These are phyloP conservation scores for Zeuzera pyrina DNA, from an alignment of 2,888 invertebrate species.

Conservation along the genomic window DNA sequence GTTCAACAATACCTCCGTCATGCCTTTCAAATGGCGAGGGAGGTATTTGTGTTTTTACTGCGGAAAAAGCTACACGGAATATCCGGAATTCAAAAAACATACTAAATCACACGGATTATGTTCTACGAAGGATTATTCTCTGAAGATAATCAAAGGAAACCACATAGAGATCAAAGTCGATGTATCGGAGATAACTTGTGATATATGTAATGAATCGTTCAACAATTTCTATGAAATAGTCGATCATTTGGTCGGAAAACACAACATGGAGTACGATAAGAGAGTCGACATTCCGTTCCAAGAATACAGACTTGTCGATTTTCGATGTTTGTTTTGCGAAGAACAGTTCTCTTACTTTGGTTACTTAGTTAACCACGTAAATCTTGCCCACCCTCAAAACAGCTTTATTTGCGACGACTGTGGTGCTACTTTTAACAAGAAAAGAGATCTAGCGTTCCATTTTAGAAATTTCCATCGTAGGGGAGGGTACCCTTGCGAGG, in stretches of 20 bases:
- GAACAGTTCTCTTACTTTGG: conserved; percentile 42
- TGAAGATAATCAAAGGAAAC: conserved; percentile 41
- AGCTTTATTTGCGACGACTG: conserved; percentile 48
- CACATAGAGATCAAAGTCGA: conserved; percentile 49
- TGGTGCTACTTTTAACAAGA: conserved; percentile 40
- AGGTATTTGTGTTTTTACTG: conserved; percentile 55
- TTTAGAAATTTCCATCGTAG: conserved; percentile 34
- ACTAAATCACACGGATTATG: conserved; percentile 44
- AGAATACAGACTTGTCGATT: conserved; percentile 41
- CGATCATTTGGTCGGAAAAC: conserved; percentile 46
- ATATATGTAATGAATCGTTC: conserved; percentile 44
- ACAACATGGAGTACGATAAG: conserved; percentile 43
- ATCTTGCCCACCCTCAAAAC: conserved; percentile 37
- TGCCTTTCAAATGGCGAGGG: conserved; percentile 61
- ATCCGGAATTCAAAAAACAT: conserved; percentile 45
- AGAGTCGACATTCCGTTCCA: conserved; percentile 37
- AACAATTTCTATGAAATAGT: conserved; percentile 33
- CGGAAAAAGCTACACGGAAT: conserved; percentile 35
- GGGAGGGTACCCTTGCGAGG: conserved; percentile 43
- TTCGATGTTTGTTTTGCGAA: conserved; percentile 39
- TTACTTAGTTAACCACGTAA: conserved; percentile 43
- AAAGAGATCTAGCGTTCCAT: conserved; percentile 41
- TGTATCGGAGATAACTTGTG: conserved; percentile 46
- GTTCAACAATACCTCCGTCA: conserved; percentile 53
- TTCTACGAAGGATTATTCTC: conserved; percentile 34